Evolutionary conservation across 2,797 vertebrate species (phyloP), one percentile per base, ranked within the genome.

Genomic region (Neosalanx taihuensis): DNA sequence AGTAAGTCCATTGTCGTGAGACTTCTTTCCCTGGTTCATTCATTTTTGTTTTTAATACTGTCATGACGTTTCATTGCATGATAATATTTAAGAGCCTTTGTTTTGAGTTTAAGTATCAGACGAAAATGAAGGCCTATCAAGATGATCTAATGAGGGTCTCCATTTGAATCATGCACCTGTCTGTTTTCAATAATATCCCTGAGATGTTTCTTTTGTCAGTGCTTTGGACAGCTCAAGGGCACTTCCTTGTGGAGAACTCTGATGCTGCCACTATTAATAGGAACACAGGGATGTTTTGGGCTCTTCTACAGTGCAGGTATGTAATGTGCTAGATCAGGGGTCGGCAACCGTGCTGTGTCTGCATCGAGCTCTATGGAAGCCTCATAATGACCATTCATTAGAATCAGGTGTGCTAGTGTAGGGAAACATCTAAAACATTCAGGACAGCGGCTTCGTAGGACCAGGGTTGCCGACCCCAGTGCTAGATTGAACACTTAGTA

Each of bases 251-350:
- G 83, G 89, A 92, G 73, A 94, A 94, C 82, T 94, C 93, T 0
- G 93, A 94, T 69, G 90, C 88, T 1, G 87, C 89, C 63, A 94
- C 92, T 67, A 94, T 94, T 79, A 94, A 93, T 86, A 90, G 89
- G 82, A 94, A 94, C 88, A 94, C 93, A 0, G 92, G 91, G 51
- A 58, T 93, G 85, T 94, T 94, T 82, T 94, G 93, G 93, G 93
- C 90, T 74, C 89, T 94, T 10, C 66, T 94, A 30, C 93, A 94
- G 82, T 94, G 92, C 93, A 94, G 93, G 93, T 94, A 85, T 4
- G 57, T 26, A 17, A 51, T 6, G 23, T 20, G 23, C 49, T 18
- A 18, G 30, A 56, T n/a, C n/a, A 26, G 23, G 23, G 23, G 23
- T 26, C 1, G 23, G 23, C 23, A 26, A 26, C 23, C 23, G 1